Base-by-base conservation (phyloP, 2,888 invertebrate genomes). In the Lampropteryx suffumata region DNA sequence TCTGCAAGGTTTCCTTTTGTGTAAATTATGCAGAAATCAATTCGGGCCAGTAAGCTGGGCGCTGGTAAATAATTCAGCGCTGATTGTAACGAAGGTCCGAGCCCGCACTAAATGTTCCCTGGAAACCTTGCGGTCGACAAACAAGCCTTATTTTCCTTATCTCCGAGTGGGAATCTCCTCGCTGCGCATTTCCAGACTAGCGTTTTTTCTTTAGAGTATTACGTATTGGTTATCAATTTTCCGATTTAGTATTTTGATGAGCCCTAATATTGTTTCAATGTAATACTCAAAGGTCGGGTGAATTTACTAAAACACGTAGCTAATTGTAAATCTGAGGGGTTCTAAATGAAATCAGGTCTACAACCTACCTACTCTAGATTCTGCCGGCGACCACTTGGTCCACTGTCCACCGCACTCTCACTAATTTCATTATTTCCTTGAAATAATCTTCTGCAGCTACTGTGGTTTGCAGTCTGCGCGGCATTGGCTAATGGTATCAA, bases 21-120 rank as follows among this genome's bases (percentile, higher is more conserved):
- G 64, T 85, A 80, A 87, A 87, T 86, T 88, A 88, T 88, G 84
- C 84, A 87, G 72, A 86, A 83, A 87, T 84, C 85, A 83, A 85
- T 86, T 83, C 82, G 72, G 76, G 64, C 72, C 76, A 72, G 79
- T 79, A 77, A 77, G 79, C 82, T 74, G 76, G 77, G 70, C 72
- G 65, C 69, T 76, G 73, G 79, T 87, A 84, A 88, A 88, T 87
- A 84, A 87, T 89, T 89, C 85, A 83, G 77, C 71, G 76, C 72
- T 81, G 81, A 86, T 82, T 85, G 86, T 84, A 82, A 84, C 80
- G 78, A 83, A 84, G 84, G 84, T 84, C 81, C 79, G 76, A 75
- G 68, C 67, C 72, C 73, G 71, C 67, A 79, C 80, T 82, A 84
- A 87, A 84, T 81, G 84, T 77, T 81, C 80, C 71, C 73, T 55